Evolutionary conservation across 2,888 invertebrate genomes (phyloP).

Genomic region (Cancer borealis): DNA sequence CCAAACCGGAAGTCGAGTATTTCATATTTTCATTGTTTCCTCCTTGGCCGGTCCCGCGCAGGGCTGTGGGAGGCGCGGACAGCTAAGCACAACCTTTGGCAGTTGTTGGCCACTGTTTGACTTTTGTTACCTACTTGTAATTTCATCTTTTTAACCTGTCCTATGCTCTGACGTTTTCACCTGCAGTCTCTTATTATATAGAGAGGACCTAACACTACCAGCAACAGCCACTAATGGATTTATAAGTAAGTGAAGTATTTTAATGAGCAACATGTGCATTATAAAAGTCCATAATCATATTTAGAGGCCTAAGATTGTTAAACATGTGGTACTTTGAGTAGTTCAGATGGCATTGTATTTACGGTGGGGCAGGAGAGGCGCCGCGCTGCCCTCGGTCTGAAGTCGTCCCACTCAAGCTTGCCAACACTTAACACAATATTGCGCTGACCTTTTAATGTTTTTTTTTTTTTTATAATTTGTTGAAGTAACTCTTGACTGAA

Average conservation of each 20-base stretch:
- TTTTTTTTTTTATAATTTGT: background rate
- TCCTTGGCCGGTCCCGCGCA: slow-evolving; percentile 15
- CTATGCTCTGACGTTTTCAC: slow-evolving; percentile 45
- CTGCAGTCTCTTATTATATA: slow-evolving; percentile 59
- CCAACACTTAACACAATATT: background rate
- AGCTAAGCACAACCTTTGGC: slow-evolving; percentile 40
- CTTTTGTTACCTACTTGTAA: slow-evolving; percentile 14
- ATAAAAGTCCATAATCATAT: slow-evolving; percentile 69
- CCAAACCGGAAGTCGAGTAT: slow-evolving; percentile 64
- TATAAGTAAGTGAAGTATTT: slow-evolving; percentile 61
- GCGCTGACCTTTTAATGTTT: background rate
- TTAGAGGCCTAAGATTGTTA: slow-evolving; percentile 55
- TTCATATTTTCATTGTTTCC: slow-evolving; percentile 59
- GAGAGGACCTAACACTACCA: slow-evolving; percentile 58
- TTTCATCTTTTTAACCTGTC: slow-evolving; percentile 51
- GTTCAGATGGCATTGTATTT: slow-evolving; percentile 67
- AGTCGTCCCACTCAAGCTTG: background rate
- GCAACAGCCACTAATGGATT: slow-evolving; percentile 56
- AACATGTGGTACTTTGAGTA: slow-evolving; percentile 56
- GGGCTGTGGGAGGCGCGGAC: slow-evolving; percentile 5
- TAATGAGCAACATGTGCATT: slow-evolving; percentile 64
- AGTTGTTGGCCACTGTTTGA: slow-evolving; percentile 22
- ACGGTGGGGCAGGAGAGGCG: slow-evolving; percentile 17
- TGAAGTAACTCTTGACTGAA: background rate
- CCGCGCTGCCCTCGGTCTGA: background rate